Base-by-base conservation (phyloP, 2,113 vertebrate genomes). In the Sitta europaea region DNA sequence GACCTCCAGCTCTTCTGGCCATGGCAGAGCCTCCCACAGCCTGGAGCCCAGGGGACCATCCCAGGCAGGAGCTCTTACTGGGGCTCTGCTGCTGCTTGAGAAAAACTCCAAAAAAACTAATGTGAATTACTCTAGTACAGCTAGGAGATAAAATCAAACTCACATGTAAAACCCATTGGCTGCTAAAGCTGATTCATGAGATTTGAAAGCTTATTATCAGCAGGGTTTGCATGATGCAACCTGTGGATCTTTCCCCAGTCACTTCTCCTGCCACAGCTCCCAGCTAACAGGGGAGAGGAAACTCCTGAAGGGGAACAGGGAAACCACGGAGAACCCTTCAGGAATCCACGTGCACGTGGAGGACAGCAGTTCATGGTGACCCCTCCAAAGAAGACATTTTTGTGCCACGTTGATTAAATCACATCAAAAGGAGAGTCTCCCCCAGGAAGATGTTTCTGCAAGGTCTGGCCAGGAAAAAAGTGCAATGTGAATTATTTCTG, bases 21-120 rank as follows among this genome's bases (percentile, higher is more conserved):
- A 27, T 7, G 11, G 36, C 71, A 77, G 33, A 14, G 5, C 5
- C 5, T 92, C 27, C 19, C 27, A 33, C 43, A 75, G 25, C 38
- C 10, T 47, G 51, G 42, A 87, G 24, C 31, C 47, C 65, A 40
- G 0, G 0, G 45, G 31, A 62, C 2, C 1, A 6, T 27, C 29
- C 21, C 31, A 58, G 19, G 29, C 20, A 4, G 6, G 23, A 66
- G 12, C 8, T 80, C 31, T 27, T 50, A 8, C 14, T 55, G 33
- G 35, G 17, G 11, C 4, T 67, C 29, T 48, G 17, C 1, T 1
- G 0, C 8, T 73, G 3, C 21, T 58, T 0, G 0, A 47, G 40
- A n/a, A 87, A 63, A 91, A 35, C 4, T 13, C 1, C 2, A 21
- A 68, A 85, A 85, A 73, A 23, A 25, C 8, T 40, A 28, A 45